Percentiles rank a stretch among this genome's conserved stretches.
Conservation (phyloP, 2,888 invertebrate genomes). For the Pseudococcus longispinus region DNA sequence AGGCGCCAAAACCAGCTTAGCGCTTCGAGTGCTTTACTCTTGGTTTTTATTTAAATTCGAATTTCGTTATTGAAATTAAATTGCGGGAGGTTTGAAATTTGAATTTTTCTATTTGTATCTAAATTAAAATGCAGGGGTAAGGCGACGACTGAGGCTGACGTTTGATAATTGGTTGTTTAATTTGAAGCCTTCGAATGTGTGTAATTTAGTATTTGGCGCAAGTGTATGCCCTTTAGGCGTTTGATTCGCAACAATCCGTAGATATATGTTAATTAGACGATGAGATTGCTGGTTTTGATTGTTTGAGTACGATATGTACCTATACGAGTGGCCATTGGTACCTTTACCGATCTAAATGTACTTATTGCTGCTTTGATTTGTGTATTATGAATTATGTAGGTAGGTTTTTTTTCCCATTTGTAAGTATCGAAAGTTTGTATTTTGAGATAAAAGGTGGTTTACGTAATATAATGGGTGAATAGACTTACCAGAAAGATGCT, state of each 20-base stretch:
- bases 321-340: background rate
- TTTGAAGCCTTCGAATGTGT: background rate
- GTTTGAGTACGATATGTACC: background rate
- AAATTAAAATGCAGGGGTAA: background rate
- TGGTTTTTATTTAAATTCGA: conserved; percentile 4
- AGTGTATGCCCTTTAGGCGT: background rate
- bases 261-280: background rate
- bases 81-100: background rate
- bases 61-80: background rate
- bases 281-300: background rate
- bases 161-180: conserved; percentile 3
- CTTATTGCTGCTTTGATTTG: background rate
- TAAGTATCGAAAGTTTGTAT: background rate
- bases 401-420: background rate
- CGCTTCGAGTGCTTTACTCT: conserved; percentile 5
- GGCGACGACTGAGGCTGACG: background rate
- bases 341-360: background rate
- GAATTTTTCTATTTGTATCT: background rate
- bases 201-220: background rate
- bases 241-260: background rate
- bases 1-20: conserved; percentile 20
- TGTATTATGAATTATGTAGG: background rate
- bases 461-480: background rate
- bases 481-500: background rate
- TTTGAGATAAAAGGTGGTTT: background rate